A percentile compares a stretch with the other conserved stretches of the same genome.
Evolutionary conservation across 2,113 vertebrate species (phyloP).

Genomic region (Zosterops hypoxanthus): DNA sequence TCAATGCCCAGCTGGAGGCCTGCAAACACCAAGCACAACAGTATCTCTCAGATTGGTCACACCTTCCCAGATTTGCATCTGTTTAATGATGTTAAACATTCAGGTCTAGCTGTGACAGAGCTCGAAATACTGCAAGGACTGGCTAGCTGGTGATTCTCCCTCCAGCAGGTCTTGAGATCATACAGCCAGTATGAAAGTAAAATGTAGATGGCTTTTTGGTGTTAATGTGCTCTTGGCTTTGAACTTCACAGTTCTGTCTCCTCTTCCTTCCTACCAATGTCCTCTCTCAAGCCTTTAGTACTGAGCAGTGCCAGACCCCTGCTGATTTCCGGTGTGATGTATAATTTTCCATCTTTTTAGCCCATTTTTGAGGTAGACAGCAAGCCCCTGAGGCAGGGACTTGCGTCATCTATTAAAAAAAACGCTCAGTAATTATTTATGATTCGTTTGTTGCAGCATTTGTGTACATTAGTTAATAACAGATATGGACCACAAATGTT

Average conservation of each 20-base stretch:
- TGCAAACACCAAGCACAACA: not conserved
- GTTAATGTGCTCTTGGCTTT: not conserved
- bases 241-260: not conserved
- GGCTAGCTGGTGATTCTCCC: not conserved
- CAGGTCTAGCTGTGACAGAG: not conserved
- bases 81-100: not conserved
- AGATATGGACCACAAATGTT: not conserved
- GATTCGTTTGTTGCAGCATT: not conserved
- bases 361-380: not conserved
- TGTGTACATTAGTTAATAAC: not conserved
- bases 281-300: not conserved
- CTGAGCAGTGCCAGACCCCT: not conserved
- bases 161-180: not conserved
- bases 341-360: not conserved
- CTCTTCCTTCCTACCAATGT: not conserved
- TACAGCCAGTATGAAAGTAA: not conserved
- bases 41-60: no score
- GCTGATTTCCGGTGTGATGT: not conserved
- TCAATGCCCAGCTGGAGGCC: not conserved
- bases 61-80: not conserved
- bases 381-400: not conserved
- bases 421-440: slow-evolving; percentile 15
- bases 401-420: not conserved
- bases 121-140: not conserved
- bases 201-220: not conserved